Evolutionary conservation across 2,113 vertebrate species (phyloP).

Genomic region (Jacana jacana): DNA sequence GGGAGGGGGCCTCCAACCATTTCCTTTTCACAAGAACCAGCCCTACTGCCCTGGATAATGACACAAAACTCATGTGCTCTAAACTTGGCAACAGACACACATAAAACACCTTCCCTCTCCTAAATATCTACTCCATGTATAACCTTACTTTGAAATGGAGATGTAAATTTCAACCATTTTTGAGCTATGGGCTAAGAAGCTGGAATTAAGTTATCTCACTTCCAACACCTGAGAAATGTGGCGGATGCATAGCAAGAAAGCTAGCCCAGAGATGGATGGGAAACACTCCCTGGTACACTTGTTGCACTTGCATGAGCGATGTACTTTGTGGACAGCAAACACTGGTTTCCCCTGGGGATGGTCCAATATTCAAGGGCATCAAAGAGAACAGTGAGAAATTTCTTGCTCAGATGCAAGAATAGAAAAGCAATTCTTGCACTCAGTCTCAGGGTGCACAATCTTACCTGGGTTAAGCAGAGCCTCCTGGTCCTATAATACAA

Average conservation of each 20-base stretch:
- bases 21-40: neutral
- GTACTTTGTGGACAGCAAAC: neutral
- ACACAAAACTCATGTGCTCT: neutral
- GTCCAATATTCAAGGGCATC: neutral
- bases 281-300: neutral
- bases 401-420: neutral
- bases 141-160: neutral
- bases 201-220: neutral
- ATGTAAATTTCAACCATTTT: neutral
- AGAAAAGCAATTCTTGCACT: neutral
- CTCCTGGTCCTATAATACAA: too few species aligned
- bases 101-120: neutral
- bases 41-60: neutral
- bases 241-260: neutral
- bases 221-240: neutral
- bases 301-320: fast-evolving
- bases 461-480: neutral
- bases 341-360: neutral
- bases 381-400: neutral
- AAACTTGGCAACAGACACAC: neutral
- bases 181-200: neutral
- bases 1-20: neutral
- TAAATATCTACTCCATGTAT: neutral
- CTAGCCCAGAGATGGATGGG: neutral
- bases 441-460: neutral